Evolutionary conservation across 1,140 invertebrate genomes (phyloP).

Genomic region (Hyles euphorbiae): DNA sequence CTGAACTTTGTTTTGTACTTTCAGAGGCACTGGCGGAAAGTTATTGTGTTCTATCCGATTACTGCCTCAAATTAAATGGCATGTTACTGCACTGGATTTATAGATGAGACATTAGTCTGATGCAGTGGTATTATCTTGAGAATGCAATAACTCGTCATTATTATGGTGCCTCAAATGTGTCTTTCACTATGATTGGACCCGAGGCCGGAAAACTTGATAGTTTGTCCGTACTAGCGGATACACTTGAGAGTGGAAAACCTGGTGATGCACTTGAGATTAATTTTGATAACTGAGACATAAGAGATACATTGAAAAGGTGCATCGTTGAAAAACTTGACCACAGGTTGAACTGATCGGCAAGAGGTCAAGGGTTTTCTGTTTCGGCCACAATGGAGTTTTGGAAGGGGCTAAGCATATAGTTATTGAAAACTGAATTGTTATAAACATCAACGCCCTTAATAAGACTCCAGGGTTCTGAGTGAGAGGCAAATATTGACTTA

Average conservation of each 20-base stretch:
- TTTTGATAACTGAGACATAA: constrained; percentile 28
- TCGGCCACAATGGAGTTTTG: constrained; percentile 70
- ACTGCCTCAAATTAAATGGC: constrained; percentile 52
- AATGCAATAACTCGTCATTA: constrained; percentile 77
- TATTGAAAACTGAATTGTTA: constrained; percentile 3
- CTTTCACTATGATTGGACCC: constrained; percentile 73
- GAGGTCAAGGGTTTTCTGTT: constrained; percentile 74
- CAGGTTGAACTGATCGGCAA: constrained; percentile 55
- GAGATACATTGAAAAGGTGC: constrained; percentile 45
- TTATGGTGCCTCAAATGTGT: constrained; percentile 73
- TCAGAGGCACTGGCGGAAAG: constrained; percentile 87
- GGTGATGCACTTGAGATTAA: constrained; percentile 66
- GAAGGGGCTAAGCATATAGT: constrained; percentile 40
- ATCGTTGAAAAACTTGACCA: constrained; percentile 75
- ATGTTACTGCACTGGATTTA: constrained; percentile 68
- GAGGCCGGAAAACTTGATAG: constrained; percentile 73
- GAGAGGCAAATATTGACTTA: constrained; percentile 63
- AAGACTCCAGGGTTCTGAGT: constrained; percentile 72
- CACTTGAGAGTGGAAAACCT: constrained; percentile 74
- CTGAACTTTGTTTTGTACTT: constrained; percentile 72
- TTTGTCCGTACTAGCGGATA: constrained; percentile 68
- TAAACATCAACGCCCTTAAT: constrained; percentile 45
- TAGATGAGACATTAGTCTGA: constrained; percentile 50
- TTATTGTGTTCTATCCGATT: constrained; percentile 76
- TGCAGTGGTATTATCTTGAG: constrained; percentile 60